phyloP scores from a whole-genome alignment of 2,797 vertebrate genomes.

The Sebastes reedi region DNA sequence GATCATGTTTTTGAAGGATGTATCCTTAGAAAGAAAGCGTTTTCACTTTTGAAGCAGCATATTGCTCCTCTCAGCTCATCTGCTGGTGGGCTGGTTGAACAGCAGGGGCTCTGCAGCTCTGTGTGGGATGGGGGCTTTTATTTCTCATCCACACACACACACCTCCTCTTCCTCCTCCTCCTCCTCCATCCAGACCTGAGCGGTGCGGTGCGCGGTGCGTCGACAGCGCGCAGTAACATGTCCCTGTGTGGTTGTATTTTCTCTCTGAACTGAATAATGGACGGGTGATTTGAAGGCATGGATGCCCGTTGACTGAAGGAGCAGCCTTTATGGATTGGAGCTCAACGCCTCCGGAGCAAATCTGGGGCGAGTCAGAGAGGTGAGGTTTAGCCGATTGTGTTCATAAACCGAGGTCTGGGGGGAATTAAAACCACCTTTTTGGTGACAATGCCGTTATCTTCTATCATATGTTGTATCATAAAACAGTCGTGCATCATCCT shows the following conservation, averaged over 20 bases:
- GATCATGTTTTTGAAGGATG: neutral
- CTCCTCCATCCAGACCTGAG: conserved; percentile 35
- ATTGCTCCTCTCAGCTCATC: neutral
- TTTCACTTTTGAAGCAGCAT: neutral
- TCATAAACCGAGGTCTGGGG: neutral
- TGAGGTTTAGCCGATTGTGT: conserved; percentile 45
- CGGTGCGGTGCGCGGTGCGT: conserved; percentile 21
- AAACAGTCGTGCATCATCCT: neutral
- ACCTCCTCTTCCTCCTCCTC: neutral
- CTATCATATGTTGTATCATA: neutral
- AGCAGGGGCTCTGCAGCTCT: conserved; percentile 41
- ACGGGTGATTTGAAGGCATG: conserved; percentile 49
- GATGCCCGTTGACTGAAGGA: conserved; percentile 59
- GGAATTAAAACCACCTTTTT: neutral
- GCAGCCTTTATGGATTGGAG: conserved; percentile 81
- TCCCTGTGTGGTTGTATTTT: neutral
- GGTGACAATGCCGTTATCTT: neutral
- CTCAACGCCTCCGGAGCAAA: conserved; percentile 69
- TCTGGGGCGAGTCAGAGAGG: conserved; percentile 74
- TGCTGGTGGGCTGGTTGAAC: conserved; percentile 27
- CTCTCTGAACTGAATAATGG: conserved; percentile 19
- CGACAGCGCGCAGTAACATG: conserved; percentile 20
- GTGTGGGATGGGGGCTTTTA: conserved; percentile 13
- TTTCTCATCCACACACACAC: too few relatives aligned
- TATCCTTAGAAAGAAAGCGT: neutral